Percentiles rank a stretch among this genome's conserved stretches.
Evolutionary conservation across 2,888 invertebrate species (phyloP).

Genomic region (Isoperla grammatica): DNA sequence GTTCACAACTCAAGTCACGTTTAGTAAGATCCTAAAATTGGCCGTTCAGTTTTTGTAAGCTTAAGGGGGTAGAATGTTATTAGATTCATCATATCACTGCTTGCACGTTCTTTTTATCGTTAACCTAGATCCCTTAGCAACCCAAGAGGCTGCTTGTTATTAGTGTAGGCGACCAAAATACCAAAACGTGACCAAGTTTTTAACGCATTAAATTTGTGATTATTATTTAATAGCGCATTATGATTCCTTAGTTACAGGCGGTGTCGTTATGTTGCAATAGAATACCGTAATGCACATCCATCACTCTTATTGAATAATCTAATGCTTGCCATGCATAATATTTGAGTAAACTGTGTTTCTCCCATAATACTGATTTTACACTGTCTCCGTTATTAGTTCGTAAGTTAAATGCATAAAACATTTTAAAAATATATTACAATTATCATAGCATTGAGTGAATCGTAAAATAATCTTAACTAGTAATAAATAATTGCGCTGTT

Average conservation of each 20-base stretch:
- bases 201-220: conserved; percentile 8
- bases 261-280: no score
- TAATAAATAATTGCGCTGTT: no score
- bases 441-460: no score
- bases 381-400: no score
- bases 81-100: conserved; percentile 5
- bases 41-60: not conserved
- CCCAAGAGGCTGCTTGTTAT: conserved; percentile 5
- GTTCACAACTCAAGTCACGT: not conserved
- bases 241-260: not conserved
- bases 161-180: conserved; percentile 4
- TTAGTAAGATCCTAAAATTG: not conserved
- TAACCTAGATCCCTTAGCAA: conserved; percentile 2
- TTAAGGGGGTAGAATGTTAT: not conserved
- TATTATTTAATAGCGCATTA: conserved; percentile 3
- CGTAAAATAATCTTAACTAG: no score
- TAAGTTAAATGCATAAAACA: no score
- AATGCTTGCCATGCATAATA: no score
- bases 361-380: no score
- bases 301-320: no score
- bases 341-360: no score
- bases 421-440: no score
- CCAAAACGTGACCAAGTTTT: conserved; percentile 2
- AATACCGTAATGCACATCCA: no score
- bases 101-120: not conserved